Evolutionary conservation across 2,113 vertebrate genomes (phyloP).

Genomic region (Gila orcuttii): DNA sequence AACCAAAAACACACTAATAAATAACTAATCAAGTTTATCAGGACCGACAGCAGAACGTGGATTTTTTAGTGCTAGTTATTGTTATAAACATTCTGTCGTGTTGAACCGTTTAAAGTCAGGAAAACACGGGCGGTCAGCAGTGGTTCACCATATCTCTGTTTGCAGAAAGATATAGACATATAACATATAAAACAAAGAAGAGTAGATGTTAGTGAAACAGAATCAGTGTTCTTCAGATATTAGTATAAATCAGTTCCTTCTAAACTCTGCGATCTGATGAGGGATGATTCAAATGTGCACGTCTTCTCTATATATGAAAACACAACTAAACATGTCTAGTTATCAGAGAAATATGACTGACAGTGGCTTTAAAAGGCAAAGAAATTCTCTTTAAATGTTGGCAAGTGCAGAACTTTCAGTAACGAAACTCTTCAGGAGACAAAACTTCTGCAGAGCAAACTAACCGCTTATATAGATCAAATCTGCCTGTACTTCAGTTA

Average conservation of each 20-base stretch:
- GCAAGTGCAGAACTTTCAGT: background rate
- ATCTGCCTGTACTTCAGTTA: too few species aligned
- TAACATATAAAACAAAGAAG: background rate
- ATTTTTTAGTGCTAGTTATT: conserved; percentile 69
- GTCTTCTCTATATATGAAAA: background rate
- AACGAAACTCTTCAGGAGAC: background rate
- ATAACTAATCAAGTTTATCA: conserved; percentile 84
- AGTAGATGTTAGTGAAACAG: background rate
- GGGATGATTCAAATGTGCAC: background rate
- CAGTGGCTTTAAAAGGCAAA: background rate
- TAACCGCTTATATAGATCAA: too few species aligned
- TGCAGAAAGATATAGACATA: background rate
- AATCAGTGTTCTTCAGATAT: background rate
- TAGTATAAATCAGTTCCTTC: background rate
- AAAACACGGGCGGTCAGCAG: background rate
- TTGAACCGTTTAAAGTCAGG: background rate
- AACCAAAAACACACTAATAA: conserved; percentile 79
- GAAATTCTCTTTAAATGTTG: background rate
- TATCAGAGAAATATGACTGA: background rate
- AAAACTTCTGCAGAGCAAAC: too few species aligned
- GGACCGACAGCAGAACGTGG: conserved; percentile 74
- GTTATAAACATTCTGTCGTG: background rate
- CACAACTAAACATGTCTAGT: background rate
- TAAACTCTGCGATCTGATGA: background rate
- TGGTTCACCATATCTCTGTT: background rate